Evolutionary conservation across 2,888 invertebrate species (phyloP).

Genomic region (Ectobius pallidus): DNA sequence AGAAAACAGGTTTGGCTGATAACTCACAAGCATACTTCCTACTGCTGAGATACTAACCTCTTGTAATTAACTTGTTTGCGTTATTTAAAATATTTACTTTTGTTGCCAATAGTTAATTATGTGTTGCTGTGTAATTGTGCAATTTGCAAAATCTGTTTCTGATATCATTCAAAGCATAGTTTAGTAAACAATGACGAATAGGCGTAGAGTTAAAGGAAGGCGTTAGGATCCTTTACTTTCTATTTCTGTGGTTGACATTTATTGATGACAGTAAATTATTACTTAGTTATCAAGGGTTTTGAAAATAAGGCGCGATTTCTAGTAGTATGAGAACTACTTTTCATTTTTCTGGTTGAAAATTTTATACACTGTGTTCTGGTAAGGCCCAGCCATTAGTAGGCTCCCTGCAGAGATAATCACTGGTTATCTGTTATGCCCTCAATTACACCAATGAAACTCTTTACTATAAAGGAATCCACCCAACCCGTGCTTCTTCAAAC

Average conservation of each 20-base stretch:
- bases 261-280: not conserved
- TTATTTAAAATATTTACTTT: too few species aligned
- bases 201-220: too few species aligned
- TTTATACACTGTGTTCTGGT: not conserved
- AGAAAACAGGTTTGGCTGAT: too few species aligned
- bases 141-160: too few species aligned
- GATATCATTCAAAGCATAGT: too few species aligned
- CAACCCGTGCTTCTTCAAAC: not conserved
- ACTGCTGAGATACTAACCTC: too few species aligned
- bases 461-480: slow-evolving; percentile 10
- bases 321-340: not conserved
- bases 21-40: too few species aligned
- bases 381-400: not conserved
- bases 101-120: too few species aligned
- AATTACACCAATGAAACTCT: not conserved
- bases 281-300: not conserved
- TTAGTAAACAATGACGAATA: too few species aligned
- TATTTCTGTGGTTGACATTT: not conserved
- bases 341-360: not conserved
- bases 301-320: not conserved
- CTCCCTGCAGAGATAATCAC: not conserved
- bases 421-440: not conserved
- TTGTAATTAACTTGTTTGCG: too few species aligned
- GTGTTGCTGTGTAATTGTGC: too few species aligned
- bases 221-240: not conserved